Conservation (phyloP, 2,888 invertebrate species). For the Eristalis intricaria region DNA sequence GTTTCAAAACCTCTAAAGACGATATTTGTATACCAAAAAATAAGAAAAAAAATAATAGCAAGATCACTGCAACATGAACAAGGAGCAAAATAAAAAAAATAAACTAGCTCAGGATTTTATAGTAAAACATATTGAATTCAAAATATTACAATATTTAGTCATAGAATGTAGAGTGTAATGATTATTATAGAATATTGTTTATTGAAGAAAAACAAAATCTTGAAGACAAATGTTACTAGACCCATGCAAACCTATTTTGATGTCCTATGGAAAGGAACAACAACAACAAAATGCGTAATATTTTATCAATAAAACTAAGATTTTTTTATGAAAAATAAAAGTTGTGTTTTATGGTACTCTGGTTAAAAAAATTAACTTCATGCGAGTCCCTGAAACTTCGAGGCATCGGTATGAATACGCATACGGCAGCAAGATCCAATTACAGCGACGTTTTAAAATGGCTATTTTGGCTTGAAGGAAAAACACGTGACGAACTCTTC, state of each 20-base stretch:
- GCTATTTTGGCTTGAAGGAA: too few relatives aligned
- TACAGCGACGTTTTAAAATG: too few relatives aligned
- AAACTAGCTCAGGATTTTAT: conserved; percentile 70
- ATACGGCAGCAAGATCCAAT: too few relatives aligned
- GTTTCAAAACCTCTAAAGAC: conserved; percentile 55
- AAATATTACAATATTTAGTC: conserved; percentile 54
- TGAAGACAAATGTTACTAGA: conserved; percentile 27
- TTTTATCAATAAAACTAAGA: conserved; percentile 46
- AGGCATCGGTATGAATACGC: too few relatives aligned
- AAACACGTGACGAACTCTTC: too few relatives aligned
- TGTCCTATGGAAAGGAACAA: not conserved
- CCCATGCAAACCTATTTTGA: conserved; percentile 5
- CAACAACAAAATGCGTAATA: conserved; percentile 25
- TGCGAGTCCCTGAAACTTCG: too few relatives aligned
- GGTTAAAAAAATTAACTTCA: too few relatives aligned
- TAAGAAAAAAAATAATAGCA: conserved; percentile 4
- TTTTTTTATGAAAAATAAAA: conserved; percentile 27
- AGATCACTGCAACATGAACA: conserved; percentile 36
- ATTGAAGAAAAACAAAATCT: conserved; percentile 19
- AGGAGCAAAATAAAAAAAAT: conserved; percentile 48
- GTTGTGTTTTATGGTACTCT: not conserved
- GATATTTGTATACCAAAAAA: conserved; percentile 69
- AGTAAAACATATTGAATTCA: conserved; percentile 59
- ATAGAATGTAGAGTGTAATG: conserved; percentile 52
- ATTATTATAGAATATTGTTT: conserved; percentile 27